These are phyloP conservation scores for Drosophila subquinaria DNA, from an alignment of 2,888 invertebrate genomes.

Conservation along the genomic window DNA sequence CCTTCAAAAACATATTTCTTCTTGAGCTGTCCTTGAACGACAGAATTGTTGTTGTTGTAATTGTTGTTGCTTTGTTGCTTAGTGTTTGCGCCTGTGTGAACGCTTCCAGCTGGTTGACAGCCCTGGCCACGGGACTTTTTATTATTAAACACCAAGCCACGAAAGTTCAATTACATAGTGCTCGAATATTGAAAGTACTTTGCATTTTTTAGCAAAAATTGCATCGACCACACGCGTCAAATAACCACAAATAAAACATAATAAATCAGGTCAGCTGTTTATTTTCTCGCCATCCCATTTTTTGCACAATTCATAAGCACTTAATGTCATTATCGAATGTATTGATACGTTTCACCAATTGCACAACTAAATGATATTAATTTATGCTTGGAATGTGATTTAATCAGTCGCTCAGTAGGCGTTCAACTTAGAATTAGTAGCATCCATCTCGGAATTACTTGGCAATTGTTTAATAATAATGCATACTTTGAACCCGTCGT, in stretches of 20 bases:
- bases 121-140: conserved; percentile 15
- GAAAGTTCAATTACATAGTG: conserved; percentile 17
- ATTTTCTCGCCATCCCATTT: conserved; percentile 28
- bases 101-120: conserved; percentile 38
- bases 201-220: conserved; percentile 32
- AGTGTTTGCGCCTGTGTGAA: conserved; percentile 34
- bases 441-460: conserved; percentile 2
- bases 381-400: conserved; percentile 38
- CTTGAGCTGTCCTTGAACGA: conserved; percentile 19
- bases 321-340: conserved; percentile 10
- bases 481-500: conserved; percentile 21
- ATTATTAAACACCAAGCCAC: conserved; percentile 25
- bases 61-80: not conserved
- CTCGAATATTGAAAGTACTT: conserved; percentile 41
- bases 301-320: conserved; percentile 32
- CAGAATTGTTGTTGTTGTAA: not conserved
- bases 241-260: not conserved
- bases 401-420: conserved; percentile 36
- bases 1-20: conserved; percentile 12
- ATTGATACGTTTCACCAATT: conserved; percentile 10
- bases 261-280: conserved; percentile 30
- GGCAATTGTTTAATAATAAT: not conserved
- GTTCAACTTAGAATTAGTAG: conserved; percentile 16
- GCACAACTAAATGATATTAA: conserved; percentile 30
- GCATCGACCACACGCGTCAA: conserved; percentile 21